These are phyloP conservation scores for Ellobius talpinus DNA, from an alignment of 2,113 vertebrate genomes.

Conservation along the genomic window DNA sequence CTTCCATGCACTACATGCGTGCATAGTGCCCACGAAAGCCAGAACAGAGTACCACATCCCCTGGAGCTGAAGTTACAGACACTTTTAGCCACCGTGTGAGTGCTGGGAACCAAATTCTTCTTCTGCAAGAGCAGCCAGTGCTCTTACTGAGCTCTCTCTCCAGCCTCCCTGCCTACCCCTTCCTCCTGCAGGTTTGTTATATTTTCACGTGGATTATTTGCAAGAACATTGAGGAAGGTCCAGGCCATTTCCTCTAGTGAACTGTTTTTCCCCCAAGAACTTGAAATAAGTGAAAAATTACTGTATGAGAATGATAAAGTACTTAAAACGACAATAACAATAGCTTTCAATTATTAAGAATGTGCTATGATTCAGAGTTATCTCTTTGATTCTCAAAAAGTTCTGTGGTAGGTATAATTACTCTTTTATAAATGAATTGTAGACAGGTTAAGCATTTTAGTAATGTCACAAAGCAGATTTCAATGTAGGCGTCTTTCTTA, in stretches of 20 bases:
- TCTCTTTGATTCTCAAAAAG: conserved; percentile 41
- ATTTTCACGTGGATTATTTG: conserved; percentile 16
- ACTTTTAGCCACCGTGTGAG: neutral
- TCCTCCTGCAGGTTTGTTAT: neutral
- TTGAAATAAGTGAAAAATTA: conserved; percentile 50
- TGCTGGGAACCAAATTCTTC: neutral
- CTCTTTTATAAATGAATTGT: neutral
- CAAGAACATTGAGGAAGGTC: conserved; percentile 19
- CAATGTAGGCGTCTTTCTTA: conserved; percentile 1
- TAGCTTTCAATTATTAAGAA: conserved; percentile 13
- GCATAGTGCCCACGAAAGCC: neutral
- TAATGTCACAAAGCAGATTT: neutral
- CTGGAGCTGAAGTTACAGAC: neutral
- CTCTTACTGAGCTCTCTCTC: neutral
- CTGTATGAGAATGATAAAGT: neutral
- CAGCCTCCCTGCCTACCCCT: neutral
- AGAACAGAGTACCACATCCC: neutral
- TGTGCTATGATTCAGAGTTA: neutral
- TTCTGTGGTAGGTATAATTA: neutral
- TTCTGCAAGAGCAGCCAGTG: neutral
- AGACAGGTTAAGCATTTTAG: neutral
- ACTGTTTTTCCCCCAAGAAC: neutral
- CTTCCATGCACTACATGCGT: neutral
- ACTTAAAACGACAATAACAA: conserved; percentile 4
- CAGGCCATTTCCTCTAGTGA: neutral